Evolutionary conservation across 1,140 invertebrate species (phyloP), one percentile per base, ranked within the genome.

Genomic region (Drosophila kurseongensis): DNA sequence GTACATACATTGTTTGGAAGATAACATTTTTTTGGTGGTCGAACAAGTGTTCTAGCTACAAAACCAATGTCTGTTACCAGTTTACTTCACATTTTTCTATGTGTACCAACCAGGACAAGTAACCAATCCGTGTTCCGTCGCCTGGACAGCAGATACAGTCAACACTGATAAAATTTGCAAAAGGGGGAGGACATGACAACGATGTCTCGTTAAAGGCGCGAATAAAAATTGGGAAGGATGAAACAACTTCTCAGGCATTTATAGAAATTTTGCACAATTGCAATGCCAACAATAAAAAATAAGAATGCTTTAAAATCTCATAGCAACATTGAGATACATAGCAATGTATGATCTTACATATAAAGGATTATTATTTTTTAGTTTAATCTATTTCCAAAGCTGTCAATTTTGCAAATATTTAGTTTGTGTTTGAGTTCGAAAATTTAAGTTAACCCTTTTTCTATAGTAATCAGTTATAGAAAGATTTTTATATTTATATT

Each of bases 181-280:
- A 44, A 36, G 54, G 47, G 36, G 18, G n/a, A 32, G 63, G 50
- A 69, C 51, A 68, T 48, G 42, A 68, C 67, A 71, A 29, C 51
- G 44, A 42, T 69, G 63, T 29, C 42, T 69, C 40, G 60, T 75
- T 65, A 51, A 51, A 63, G 50, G 9, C 68, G 69, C 51, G 50
- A 45, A 14, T 45, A 42, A 32, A 13, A 47, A 35, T 13, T 27
- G n/a, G 10, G 60, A 10, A 5, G 6, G 4, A 23, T 23, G 9
- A 14, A 9, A 8, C 8, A 45, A 18, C 42, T 8, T 44, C 10
- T 32, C 42, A 67, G 50, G 78, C 83, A 86, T 82, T 86, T 82
- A 88, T 86, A 82, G 83, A 79, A 73, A 79, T 82, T 75, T 78
- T 59, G 58, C 55, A 66, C 48, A 80, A 68, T 62, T 59, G 48